phyloP scores from a whole-genome alignment of 2,113 vertebrate genomes.

The Varanus komodoensis region DNA sequence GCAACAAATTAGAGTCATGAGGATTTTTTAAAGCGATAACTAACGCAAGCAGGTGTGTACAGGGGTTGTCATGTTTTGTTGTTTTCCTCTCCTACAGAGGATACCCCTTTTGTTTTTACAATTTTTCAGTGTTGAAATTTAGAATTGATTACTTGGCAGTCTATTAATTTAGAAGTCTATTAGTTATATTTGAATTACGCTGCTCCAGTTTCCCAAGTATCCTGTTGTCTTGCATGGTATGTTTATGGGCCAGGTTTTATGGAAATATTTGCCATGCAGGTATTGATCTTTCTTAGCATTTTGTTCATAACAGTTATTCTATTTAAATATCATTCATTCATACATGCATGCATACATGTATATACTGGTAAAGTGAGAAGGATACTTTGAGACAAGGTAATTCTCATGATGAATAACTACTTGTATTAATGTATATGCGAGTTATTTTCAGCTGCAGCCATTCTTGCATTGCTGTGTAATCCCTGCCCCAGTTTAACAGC shows the following conservation, averaged over 20 bases:
- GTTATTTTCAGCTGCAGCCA: not conserved
- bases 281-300: not conserved
- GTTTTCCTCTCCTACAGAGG: not conserved
- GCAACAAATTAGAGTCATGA: not conserved
- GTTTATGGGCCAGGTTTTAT: not conserved
- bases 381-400: not conserved
- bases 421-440: not conserved
- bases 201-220: not conserved
- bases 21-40: not conserved
- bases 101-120: not conserved
- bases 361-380: not conserved
- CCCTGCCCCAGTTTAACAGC: not conserved
- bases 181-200: not conserved
- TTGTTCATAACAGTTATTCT: not conserved
- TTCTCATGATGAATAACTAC: not conserved
- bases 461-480: not conserved
- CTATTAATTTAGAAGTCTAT: not conserved
- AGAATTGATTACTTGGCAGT: not conserved
- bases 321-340: not conserved
- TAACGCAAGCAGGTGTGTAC: not conserved
- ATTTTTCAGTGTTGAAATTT: not conserved
- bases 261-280: not conserved
- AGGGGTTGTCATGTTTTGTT: not conserved
- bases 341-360: too few species aligned
- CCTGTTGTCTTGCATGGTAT: not conserved